Conservation (phyloP, 2,113 vertebrate species). For the Suricata suricatta region DNA sequence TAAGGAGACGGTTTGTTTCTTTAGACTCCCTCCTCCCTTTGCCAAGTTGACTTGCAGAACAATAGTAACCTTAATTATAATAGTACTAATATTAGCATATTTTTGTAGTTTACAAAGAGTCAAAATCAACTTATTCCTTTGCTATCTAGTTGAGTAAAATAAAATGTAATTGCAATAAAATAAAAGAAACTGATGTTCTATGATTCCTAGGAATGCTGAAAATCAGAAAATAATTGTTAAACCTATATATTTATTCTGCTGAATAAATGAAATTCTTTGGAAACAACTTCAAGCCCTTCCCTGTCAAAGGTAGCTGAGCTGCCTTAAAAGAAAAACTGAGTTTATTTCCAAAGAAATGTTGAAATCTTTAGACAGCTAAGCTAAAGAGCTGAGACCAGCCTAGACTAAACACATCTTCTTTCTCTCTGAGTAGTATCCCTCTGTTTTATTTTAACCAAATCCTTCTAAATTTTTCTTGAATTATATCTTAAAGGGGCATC, state of each 20-base stretch:
- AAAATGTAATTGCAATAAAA: slow-evolving; percentile 17
- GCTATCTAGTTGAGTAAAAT: not conserved
- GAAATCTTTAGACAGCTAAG: not conserved
- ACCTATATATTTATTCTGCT: not conserved
- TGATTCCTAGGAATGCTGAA: not conserved
- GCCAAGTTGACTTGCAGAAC: not conserved
- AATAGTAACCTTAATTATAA: not conserved
- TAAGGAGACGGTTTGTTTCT: not conserved
- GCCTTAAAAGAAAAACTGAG: not conserved
- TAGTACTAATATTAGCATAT: not conserved
- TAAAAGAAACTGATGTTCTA: not conserved
- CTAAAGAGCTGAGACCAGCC: not conserved
- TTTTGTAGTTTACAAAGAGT: not conserved
- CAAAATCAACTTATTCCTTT: not conserved
- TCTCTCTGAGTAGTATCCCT: not conserved
- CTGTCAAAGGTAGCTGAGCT: not conserved
- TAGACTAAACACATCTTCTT: not conserved
- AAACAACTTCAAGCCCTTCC: not conserved
- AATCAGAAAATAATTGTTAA: not conserved
- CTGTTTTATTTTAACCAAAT: not conserved
- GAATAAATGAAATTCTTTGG: not conserved
- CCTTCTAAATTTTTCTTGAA: not conserved
- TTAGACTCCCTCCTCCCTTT: not conserved
- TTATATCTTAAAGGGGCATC: not conserved
- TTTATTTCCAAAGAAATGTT: not conserved